These are phyloP conservation scores for rat (Rattus norvegicus) DNA, from an alignment of 2,113 vertebrate genomes.

Conservation along the genomic window DNA sequence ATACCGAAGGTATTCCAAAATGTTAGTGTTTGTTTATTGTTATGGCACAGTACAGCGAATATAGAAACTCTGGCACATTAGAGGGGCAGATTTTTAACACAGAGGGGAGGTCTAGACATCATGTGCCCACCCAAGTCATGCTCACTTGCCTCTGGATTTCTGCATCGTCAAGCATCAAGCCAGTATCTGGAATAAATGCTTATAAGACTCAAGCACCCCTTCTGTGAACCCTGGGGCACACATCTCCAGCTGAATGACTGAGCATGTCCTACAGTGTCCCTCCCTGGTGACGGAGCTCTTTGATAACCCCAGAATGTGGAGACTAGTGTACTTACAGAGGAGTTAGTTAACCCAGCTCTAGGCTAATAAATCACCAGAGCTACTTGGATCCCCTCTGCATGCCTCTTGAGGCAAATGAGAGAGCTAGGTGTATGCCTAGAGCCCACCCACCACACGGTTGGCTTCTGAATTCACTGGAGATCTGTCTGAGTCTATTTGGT, in stretches of 20 bases:
- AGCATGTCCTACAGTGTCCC: background rate
- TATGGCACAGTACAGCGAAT: background rate
- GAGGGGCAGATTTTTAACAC: background rate
- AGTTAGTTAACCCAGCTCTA: background rate
- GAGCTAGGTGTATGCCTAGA: background rate
- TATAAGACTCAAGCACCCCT: background rate
- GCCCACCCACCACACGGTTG: rapidly evolving
- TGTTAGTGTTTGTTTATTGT: background rate
- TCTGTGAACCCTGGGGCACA: background rate
- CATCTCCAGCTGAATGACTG: background rate
- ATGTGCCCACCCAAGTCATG: rapidly evolving
- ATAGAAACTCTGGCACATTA: background rate
- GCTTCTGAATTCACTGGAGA: background rate
- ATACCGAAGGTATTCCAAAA: background rate
- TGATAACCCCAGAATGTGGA: background rate
- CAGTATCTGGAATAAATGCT: background rate
- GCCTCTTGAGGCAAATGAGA: background rate
- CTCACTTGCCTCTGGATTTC: too few species aligned
- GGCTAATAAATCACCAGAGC: background rate
- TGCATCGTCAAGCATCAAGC: background rate
- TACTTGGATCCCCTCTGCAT: background rate
- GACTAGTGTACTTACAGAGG: background rate
- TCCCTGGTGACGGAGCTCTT: background rate
- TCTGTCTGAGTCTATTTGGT: background rate
- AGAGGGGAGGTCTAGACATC: too few species aligned